Percentiles rank a stretch among this genome's conserved stretches.
These are phyloP conservation scores for Pygocentrus nattereri DNA, from an alignment of 2,797 vertebrate genomes.

Conservation along the genomic window DNA sequence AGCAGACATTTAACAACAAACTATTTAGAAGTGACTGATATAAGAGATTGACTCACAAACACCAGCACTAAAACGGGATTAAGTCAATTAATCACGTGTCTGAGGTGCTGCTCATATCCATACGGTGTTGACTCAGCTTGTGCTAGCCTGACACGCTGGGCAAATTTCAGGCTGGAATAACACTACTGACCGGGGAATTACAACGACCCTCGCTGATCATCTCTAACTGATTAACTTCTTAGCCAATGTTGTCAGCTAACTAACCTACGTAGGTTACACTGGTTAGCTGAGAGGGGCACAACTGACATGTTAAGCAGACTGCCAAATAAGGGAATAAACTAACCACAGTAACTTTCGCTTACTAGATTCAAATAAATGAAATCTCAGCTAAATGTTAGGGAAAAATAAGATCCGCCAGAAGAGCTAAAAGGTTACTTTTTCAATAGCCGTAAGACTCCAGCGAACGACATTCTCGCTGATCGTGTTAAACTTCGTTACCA, in stretches of 20 bases:
- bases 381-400: too few relatives aligned
- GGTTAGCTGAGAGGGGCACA: too few relatives aligned
- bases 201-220: neutral
- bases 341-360: too few relatives aligned
- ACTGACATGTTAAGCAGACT: neutral
- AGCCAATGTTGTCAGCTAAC: neutral
- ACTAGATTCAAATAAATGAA: too few relatives aligned
- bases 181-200: neutral
- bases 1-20: neutral
- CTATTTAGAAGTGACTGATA: neutral
- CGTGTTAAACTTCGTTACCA: too few relatives aligned
- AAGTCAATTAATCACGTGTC: neutral
- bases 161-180: neutral
- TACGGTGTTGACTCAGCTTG: neutral
- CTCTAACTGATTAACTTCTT: too few relatives aligned
- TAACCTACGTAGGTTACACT: too few relatives aligned
- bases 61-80: neutral
- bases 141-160: constrained; percentile 8
- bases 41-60: neutral
- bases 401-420: too few relatives aligned
- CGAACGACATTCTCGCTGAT: too few relatives aligned
- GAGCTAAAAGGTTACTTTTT: too few relatives aligned
- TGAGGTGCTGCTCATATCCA: neutral
- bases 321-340: neutral
- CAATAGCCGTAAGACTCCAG: too few relatives aligned